Conservation (phyloP, 2,797 vertebrate genomes). For the Gorsachius magnificus region DNA sequence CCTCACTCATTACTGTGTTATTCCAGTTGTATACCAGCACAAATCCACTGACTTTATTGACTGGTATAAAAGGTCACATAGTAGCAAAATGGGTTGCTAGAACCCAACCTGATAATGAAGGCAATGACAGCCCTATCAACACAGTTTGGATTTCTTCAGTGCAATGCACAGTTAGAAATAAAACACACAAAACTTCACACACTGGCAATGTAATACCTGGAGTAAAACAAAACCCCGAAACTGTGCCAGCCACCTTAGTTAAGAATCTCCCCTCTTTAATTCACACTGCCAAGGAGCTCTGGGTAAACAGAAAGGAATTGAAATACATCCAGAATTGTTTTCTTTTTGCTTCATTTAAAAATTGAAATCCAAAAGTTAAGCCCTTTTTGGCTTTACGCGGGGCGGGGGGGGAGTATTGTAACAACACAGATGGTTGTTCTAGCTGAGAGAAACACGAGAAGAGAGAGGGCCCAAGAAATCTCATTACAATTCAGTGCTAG, state of each 20-base stretch:
- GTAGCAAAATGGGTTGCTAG: background rate
- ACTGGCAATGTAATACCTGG: background rate
- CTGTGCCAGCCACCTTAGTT: background rate
- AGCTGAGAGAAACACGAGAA: background rate
- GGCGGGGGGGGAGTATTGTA: background rate
- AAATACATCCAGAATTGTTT: background rate
- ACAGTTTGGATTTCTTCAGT: background rate
- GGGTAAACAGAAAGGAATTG: background rate
- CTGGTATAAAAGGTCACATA: conserved; percentile 20
- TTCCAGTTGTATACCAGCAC: background rate
- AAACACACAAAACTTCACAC: background rate
- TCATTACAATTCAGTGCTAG: background rate
- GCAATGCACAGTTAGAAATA: background rate
- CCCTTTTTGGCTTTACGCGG: background rate
- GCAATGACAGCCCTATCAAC: background rate
- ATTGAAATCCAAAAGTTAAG: background rate
- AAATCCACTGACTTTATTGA: conserved; percentile 8
- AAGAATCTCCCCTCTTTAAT: background rate
- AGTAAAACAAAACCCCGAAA: background rate
- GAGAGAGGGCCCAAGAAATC: background rate
- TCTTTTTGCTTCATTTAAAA: background rate
- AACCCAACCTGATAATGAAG: conserved; percentile 1
- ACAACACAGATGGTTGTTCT: background rate
- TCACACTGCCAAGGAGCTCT: background rate
- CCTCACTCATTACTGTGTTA: background rate